phyloP scores from a whole-genome alignment of 2,113 vertebrate genomes.

The Upupa epops region DNA sequence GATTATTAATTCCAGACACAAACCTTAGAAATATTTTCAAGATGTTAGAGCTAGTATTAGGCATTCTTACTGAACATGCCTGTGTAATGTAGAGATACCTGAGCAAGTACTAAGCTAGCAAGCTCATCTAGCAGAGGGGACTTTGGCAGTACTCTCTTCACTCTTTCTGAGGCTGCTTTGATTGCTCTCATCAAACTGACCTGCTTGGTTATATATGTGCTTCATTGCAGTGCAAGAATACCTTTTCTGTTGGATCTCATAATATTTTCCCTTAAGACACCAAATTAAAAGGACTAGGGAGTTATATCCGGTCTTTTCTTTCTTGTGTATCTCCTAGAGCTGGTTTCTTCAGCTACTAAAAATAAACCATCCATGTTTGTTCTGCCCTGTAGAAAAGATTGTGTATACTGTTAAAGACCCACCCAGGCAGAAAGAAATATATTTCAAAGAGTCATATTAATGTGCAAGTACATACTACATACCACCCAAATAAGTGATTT shows the following conservation, averaged over 20 bases:
- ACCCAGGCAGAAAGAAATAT: not conserved
- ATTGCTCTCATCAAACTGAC: not conserved
- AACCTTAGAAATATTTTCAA: not conserved
- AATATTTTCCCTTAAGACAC: not conserved
- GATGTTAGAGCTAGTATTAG: not conserved
- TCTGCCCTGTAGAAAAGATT: not conserved
- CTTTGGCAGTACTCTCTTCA: not conserved
- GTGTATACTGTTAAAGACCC: fast-evolving
- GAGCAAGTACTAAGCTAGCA: not conserved
- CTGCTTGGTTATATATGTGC: not conserved
- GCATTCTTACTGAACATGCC: not conserved
- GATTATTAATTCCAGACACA: not conserved
- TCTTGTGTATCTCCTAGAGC: not conserved
- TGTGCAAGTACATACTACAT: not conserved
- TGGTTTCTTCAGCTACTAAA: not conserved
- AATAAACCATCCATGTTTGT: not conserved
- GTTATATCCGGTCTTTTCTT: not conserved
- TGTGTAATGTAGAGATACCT: not conserved
- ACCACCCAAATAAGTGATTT: constrained; percentile 2
- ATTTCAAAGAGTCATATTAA: not conserved
- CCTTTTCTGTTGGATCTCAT: not conserved
- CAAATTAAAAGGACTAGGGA: not conserved
- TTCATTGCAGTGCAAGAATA: not conserved
- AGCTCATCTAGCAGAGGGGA: not conserved
- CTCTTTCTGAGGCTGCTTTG: not conserved